Conservation (phyloP, 2,888 invertebrate genomes). For the Phlogophora meticulosa region DNA sequence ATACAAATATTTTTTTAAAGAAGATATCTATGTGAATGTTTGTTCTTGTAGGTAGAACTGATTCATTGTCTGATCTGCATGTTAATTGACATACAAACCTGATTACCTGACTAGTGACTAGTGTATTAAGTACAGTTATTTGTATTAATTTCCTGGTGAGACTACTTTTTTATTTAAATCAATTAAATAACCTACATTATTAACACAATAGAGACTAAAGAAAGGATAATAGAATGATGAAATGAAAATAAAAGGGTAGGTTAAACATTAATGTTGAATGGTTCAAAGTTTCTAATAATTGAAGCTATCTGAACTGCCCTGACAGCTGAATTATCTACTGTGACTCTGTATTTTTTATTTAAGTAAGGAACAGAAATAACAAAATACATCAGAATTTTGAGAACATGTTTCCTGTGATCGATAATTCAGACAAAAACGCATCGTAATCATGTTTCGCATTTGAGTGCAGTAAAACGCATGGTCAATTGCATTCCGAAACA, state of each 20-base stretch:
- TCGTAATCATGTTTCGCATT: constrained; percentile 41
- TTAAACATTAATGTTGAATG: background rate
- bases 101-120: constrained; percentile 47
- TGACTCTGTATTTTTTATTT: background rate
- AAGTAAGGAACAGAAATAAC: constrained; percentile 14
- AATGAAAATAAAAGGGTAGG: constrained; percentile 23
- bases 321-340: background rate
- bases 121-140: constrained; percentile 58
- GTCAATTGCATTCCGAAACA: constrained; percentile 29
- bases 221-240: background rate
- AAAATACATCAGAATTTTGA: background rate
- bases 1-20: background rate
- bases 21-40: constrained; percentile 9
- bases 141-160: constrained; percentile 38
- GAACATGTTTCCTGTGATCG: constrained; percentile 50
- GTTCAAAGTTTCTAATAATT: background rate
- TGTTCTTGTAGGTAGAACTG: constrained; percentile 27
- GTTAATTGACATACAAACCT: constrained; percentile 66
- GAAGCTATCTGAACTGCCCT: background rate
- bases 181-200: background rate
- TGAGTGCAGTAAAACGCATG: constrained; percentile 55
- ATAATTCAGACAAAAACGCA: constrained; percentile 63
- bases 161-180: constrained; percentile 4
- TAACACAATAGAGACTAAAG: background rate
- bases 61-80: constrained; percentile 53